Evolutionary conservation across 2,113 vertebrate genomes (phyloP).

Genomic region (Melanostigma gelatinosum): DNA sequence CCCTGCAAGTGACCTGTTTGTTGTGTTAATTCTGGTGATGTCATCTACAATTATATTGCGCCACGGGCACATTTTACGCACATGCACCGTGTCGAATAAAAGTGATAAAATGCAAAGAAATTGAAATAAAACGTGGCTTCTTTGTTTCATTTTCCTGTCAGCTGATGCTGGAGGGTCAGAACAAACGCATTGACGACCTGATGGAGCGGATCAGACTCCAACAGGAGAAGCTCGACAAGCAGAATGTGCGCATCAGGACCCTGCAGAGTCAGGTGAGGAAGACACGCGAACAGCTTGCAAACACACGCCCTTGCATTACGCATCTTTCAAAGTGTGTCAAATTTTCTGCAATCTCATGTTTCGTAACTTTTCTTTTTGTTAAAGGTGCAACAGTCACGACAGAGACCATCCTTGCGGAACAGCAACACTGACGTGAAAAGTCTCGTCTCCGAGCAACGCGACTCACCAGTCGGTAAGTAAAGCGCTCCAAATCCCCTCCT

Average conservation of each 20-base stretch:
- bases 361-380: background rate
- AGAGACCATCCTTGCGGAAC: constrained; percentile 45
- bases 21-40: background rate
- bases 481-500: constrained; percentile 42
- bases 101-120: background rate
- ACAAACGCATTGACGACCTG: constrained; percentile 88
- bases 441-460: constrained; percentile 68
- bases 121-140: background rate
- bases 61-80: constrained; percentile 10
- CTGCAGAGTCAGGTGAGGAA: constrained; percentile 83
- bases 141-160: constrained; percentile 59
- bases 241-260: constrained; percentile 89
- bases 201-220: constrained; percentile 90
- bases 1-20: background rate
- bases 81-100: background rate
- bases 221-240: constrained; percentile 94
- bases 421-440: constrained; percentile 50
- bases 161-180: constrained; percentile 89
- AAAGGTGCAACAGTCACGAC: constrained; percentile 73
- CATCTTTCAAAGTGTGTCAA: background rate
- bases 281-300: background rate
- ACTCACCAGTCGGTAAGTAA: constrained; percentile 79
- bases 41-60: background rate
- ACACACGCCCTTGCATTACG: background rate
- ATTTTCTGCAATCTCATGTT: background rate